phyloP scores from a whole-genome alignment of 2,888 invertebrate species.

The Heliconius charithonia region DNA sequence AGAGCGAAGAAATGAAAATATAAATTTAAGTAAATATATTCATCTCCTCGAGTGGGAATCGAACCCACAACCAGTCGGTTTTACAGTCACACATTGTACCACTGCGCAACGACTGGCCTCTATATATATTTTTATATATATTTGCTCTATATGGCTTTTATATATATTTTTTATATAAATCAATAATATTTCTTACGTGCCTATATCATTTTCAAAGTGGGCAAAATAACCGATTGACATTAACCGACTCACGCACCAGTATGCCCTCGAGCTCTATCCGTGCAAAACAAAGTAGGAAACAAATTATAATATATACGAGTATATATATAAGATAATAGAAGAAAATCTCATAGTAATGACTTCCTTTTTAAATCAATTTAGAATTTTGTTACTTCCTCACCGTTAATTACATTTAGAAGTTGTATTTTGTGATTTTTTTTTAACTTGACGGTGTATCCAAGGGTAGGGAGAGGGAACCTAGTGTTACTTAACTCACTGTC shows the following conservation, averaged over 20 bases:
- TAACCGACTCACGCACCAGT: neutral
- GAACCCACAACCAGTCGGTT: too few species aligned
- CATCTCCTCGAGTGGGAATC: too few species aligned
- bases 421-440: neutral
- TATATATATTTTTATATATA: too few species aligned
- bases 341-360: neutral
- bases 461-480: too few species aligned
- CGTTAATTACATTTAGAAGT: too few species aligned
- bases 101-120: too few species aligned
- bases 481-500: too few species aligned
- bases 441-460: neutral
- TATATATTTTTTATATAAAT: too few species aligned
- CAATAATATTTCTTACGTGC: neutral
- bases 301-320: neutral
- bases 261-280: neutral
- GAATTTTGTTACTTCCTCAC: constrained; percentile 5
- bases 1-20: too few species aligned
- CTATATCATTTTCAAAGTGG: neutral
- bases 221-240: constrained; percentile 6
- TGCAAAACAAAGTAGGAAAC: neutral
- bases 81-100: too few species aligned
- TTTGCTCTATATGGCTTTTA: too few species aligned
- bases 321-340: neutral
- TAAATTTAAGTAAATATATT: too few species aligned
- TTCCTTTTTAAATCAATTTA: constrained; percentile 11